Evolutionary conservation across 2,113 vertebrate genomes (phyloP).

Genomic region (Geococcyx californianus): DNA sequence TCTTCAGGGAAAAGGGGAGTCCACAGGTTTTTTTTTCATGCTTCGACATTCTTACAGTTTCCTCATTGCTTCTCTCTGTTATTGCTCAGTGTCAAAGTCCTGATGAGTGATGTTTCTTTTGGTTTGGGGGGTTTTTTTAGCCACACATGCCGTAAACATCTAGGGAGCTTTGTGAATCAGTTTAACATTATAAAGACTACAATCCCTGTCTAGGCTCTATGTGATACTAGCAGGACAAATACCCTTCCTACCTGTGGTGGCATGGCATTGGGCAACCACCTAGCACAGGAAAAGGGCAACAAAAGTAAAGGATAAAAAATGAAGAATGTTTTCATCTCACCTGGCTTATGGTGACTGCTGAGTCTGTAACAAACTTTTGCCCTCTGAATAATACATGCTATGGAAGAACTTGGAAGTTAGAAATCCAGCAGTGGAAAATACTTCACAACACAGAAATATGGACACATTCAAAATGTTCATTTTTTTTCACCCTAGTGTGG

Average conservation of each 20-base stretch:
- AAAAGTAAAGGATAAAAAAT: neutral
- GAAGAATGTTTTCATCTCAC: neutral
- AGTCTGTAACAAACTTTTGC: neutral
- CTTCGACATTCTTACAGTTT: neutral
- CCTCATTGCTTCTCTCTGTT: neutral
- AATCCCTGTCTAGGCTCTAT: neutral
- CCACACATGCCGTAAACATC: neutral
- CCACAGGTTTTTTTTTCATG: neutral
- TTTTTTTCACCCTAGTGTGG: neutral
- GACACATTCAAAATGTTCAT: neutral
- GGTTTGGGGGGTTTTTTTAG: neutral
- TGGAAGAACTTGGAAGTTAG: neutral
- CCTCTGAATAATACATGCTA: neutral
- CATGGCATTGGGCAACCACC: neutral
- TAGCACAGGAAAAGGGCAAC: neutral
- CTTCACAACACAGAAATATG: neutral
- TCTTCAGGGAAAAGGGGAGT: neutral
- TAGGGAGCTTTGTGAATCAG: neutral
- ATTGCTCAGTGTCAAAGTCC: neutral
- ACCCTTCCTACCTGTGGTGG: neutral
- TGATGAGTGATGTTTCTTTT: neutral
- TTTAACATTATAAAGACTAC: neutral
- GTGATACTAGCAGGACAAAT: neutral
- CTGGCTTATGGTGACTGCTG: neutral
- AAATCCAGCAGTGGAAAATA: neutral